Conservation (phyloP, 2,113 vertebrate genomes). For the Myiozetetes cayanensis region DNA sequence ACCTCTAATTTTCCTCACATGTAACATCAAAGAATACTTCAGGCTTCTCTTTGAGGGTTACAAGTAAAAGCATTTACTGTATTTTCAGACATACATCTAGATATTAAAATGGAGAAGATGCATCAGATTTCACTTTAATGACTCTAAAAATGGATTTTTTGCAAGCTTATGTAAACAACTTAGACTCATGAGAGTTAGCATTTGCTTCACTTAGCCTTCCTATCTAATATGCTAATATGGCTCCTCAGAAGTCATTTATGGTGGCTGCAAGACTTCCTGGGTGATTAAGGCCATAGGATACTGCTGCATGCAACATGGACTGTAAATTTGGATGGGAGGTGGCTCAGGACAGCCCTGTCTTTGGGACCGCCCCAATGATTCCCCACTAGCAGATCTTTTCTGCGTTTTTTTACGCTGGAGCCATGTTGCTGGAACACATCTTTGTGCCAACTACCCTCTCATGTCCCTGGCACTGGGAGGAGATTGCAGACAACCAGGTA, state of each 20-base stretch:
- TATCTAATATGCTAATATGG: not conserved
- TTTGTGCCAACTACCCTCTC: accelerated
- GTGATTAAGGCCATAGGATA: not conserved
- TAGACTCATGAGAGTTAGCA: not conserved
- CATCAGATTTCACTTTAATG: not conserved
- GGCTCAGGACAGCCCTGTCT: not conserved
- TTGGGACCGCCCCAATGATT: not conserved
- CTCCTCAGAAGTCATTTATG: not conserved
- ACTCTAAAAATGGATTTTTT: not conserved
- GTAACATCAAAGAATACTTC: not conserved
- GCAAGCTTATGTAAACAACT: not conserved
- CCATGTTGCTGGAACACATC: not conserved
- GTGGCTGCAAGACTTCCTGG: not conserved
- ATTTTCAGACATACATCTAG: not conserved
- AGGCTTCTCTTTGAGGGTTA: not conserved
- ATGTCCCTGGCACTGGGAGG: not conserved
- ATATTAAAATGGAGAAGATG: not conserved
- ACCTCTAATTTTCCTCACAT: not conserved
- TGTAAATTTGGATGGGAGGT: not conserved
- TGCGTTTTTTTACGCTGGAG: accelerated
- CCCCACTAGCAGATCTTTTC: not conserved
- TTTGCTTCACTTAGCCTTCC: not conserved
- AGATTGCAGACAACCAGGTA: not conserved
- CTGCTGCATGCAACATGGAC: not conserved
- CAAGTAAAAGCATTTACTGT: not conserved